Evolutionary conservation across 2,888 invertebrate genomes (phyloP).

Genomic region (Petrolisthes cinctipes): DNA sequence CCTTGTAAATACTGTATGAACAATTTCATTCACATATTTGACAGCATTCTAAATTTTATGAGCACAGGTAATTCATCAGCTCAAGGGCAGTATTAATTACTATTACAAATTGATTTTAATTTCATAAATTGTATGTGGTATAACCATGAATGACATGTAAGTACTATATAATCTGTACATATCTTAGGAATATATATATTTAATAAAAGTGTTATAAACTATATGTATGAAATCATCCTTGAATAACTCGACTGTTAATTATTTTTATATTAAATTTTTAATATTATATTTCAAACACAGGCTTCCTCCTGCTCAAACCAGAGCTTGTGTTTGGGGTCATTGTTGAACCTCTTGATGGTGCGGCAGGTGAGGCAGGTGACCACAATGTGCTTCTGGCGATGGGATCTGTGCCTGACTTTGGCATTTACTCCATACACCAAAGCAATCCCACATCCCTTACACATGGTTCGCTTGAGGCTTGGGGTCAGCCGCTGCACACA

Average conservation of each 20-base stretch:
- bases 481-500: constrained; percentile 56
- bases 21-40: neutral
- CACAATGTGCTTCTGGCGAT: constrained; percentile 55
- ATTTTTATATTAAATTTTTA: too few relatives aligned
- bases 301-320: constrained; percentile 61
- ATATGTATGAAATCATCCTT: neutral
- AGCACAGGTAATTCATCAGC: neutral
- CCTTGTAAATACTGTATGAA: neutral
- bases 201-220: constrained; percentile 60
- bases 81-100: constrained; percentile 46
- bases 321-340: constrained; percentile 46
- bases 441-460: constrained; percentile 53
- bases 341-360: constrained; percentile 53
- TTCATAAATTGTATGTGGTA: constrained; percentile 30
- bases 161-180: constrained; percentile 57
- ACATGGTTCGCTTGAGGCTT: constrained; percentile 51
- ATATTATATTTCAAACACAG: constrained; percentile 19
- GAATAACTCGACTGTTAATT: too few relatives aligned
- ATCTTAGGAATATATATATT: constrained; percentile 62
- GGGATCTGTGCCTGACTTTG: constrained; percentile 41
- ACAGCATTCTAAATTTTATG: too few relatives aligned
- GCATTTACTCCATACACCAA: constrained; percentile 55
- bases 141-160: constrained; percentile 42
- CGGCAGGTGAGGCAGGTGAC: constrained; percentile 55
- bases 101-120: constrained; percentile 23